Percentiles rank a stretch among this genome's conserved stretches.
phyloP scores from a whole-genome alignment of 2,113 vertebrate species.

The Otolemur garnettii region DNA sequence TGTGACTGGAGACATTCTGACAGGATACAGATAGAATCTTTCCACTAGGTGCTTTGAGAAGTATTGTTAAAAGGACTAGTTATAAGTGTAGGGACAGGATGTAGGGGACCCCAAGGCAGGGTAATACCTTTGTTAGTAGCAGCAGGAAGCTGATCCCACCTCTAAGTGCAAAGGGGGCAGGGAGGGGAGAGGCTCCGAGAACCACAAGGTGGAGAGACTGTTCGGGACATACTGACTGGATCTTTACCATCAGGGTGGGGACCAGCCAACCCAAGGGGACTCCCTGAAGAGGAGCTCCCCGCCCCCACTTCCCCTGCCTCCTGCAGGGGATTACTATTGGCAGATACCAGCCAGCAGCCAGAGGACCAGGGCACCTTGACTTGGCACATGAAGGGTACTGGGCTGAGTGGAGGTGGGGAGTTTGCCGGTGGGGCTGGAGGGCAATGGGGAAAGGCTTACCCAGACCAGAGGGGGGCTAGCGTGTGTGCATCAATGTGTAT shows the following conservation, averaged over 20 bases:
- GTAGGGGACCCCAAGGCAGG: not conserved
- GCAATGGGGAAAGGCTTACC: not conserved
- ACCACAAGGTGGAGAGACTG: not conserved
- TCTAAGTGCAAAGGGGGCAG: not conserved
- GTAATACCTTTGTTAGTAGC: too few relatives aligned
- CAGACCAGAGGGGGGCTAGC: not conserved
- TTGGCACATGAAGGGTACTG: accelerated
- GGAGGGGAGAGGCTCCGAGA: not conserved
- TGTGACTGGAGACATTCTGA: too few relatives aligned
- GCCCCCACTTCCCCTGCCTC: too few relatives aligned
- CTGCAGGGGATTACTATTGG: not conserved
- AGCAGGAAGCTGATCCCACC: not conserved
- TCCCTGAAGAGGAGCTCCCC: too few relatives aligned
- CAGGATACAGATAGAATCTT: not conserved
- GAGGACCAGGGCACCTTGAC: not conserved
- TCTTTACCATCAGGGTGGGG: not conserved
- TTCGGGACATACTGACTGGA: not conserved
- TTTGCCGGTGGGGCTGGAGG: too few relatives aligned
- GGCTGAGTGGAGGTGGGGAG: not conserved
- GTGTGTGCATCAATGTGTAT: not conserved
- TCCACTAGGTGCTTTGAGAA: not conserved
- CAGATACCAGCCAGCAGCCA: not conserved
- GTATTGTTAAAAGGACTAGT: not conserved
- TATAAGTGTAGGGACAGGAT: not conserved
- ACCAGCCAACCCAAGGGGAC: not conserved